Evolutionary conservation across 2,888 invertebrate species (phyloP), one percentile per base, ranked within the genome.

Genomic region (Ommatoiulus sabulosus): DNA sequence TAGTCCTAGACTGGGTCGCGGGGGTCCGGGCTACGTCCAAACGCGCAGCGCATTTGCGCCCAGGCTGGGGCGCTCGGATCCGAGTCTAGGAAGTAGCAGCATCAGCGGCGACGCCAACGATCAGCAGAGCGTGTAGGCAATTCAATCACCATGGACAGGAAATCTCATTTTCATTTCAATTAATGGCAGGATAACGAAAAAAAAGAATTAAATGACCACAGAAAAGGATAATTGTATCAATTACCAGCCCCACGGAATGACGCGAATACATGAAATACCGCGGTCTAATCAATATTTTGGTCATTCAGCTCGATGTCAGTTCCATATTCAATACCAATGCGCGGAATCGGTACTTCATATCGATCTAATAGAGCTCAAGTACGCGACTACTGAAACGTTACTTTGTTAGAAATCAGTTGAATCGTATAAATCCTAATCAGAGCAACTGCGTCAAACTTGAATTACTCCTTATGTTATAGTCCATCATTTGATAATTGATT

Each of bases 41-140:
- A 84, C 84, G 15, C 35, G 84, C 8, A 44, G 43, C 35, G 43
- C 84, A 17, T 44, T 44, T 84, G 35, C 35, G 15, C 88, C 88
- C 17, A 35, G 88, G 44, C n/a, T 88, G 44, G 88, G 88, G 35
- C 72, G 88, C 35, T 48, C 87, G 20, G 87, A 87, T 35, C 35
- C 84, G 12, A 57, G 57, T 5, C 80, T 80, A 2, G 20, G 7
- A 8, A 17, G 3, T 15, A 4, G 7, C 84, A 84, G 15, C 44
- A 84, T 3, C 84, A 84, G 84, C 17, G 84, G 84, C 44, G 84
- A 84, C 24, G 15, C 35, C 24, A 84, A 35, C 84, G 84, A 84
- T 15, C 84, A 84, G 24, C 44, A 35, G 44, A 44, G 43, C 24
- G 84, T 44, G 17, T 84, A 84, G 24, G 57, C 57, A n/a, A 5